A percentile compares a stretch with the other conserved stretches of the same genome.
phyloP scores from a whole-genome alignment of 2,888 invertebrate species.

The Blastobasis adustella region DNA sequence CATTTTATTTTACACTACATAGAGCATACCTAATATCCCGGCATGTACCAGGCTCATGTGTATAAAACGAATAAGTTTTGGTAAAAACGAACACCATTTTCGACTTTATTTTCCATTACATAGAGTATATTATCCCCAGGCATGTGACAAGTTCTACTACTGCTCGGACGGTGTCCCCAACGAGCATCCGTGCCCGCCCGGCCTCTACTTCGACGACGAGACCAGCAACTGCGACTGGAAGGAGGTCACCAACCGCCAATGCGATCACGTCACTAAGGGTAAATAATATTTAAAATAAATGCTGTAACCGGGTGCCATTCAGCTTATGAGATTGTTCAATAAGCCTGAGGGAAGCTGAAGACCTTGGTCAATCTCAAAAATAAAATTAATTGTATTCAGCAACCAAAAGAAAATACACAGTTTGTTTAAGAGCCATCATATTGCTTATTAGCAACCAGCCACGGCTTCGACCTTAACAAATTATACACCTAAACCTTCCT shows the following conservation, averaged over 20 bases:
- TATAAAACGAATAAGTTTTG: too few relatives aligned
- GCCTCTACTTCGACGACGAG: slow-evolving; percentile 84
- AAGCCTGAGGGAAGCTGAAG: neutral
- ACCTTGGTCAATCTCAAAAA: neutral
- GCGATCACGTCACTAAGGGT: slow-evolving; percentile 62
- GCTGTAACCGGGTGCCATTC: neutral
- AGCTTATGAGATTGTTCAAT: neutral
- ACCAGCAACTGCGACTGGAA: slow-evolving; percentile 86
- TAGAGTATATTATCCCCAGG: slow-evolving; percentile 30
- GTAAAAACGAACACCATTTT: too few relatives aligned
- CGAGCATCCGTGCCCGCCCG: slow-evolving; percentile 81
- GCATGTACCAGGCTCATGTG: too few relatives aligned
- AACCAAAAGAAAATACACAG: too few relatives aligned
- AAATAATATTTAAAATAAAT: slow-evolving; percentile 4
- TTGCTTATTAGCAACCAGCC: too few relatives aligned
- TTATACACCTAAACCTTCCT: too few relatives aligned
- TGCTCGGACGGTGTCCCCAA: slow-evolving; percentile 83
- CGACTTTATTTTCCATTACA: too few relatives aligned
- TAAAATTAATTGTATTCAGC: too few relatives aligned
- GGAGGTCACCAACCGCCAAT: slow-evolving; percentile 67
- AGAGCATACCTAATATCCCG: too few relatives aligned
- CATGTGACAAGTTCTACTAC: slow-evolving; percentile 86
- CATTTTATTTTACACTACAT: too few relatives aligned
- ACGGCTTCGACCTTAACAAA: too few relatives aligned
- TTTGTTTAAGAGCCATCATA: too few relatives aligned